Base-by-base conservation (phyloP, 2,113 vertebrate genomes). In the Andinoacara biseriatus region DNA sequence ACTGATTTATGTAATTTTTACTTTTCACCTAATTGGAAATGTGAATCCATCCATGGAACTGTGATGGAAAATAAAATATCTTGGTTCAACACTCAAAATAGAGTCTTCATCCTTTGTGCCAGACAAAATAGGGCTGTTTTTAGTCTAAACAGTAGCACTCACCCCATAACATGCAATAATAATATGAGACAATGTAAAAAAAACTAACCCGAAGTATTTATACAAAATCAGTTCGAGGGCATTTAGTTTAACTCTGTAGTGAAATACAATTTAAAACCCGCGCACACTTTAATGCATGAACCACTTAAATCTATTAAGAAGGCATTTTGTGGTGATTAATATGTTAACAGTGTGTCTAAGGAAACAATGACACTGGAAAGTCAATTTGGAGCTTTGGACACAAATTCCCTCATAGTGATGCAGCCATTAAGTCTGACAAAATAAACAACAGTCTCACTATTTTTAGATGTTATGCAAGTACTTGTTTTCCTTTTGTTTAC, bases 391-490 rank as follows among this genome's bases (percentile, higher is more conserved):
- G 46, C 26, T 54, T 54, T 72, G 15, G 49, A 52, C 49, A 17
- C 49, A 52, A 49, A 49, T 49, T 49, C 14, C 46, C 46, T 49
- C 1, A 5, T 49, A 72, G 26, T 14, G 11, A 72, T 26, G 2
- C 46, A 31, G 4, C 40, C 24, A 72, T 52, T 31, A 72, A 14
- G 46, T 72, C 10, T 1, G 43, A 43, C 40, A 49, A 69, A 69
- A 43, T 49, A 69, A 72, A 72, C 67, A 72, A 54, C 17, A 72
- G 65, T 31, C 46, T 52, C 65, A 14, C 46, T 72, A 72, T 72
- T 72, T 54, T 72, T 54, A 72, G 67, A 72, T 72, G 43, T 72
- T 72, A 54, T 31, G 10, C 26, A 72, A 72, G 67, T 33, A 72
- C 2, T 72, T 54, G 67, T 72, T 72, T 72, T 54, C 46, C 18